Conservation (phyloP, 2,113 vertebrate genomes). For the Nothocercus julius region DNA sequence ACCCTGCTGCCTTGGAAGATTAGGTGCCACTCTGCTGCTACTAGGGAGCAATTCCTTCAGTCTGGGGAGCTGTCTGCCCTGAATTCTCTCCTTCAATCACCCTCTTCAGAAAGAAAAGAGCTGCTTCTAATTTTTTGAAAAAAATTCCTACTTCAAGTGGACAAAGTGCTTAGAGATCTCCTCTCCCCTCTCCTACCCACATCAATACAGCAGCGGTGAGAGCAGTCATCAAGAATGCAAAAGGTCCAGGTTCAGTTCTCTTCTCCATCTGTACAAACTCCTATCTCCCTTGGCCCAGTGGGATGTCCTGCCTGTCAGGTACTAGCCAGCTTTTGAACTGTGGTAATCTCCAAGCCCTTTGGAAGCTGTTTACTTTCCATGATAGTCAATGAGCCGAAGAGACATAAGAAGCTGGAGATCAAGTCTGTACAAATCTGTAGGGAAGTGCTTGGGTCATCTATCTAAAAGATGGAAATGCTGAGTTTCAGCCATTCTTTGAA, state of each 20-base stretch:
- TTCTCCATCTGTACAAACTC: accelerated
- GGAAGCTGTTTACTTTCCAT: not conserved
- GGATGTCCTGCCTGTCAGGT: not conserved
- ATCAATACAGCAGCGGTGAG: too few species aligned
- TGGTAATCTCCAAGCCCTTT: not conserved
- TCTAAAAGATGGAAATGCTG: not conserved
- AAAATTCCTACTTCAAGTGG: not conserved
- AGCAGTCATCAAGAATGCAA: accelerated
- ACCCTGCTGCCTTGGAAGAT: accelerated
- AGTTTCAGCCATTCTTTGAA: not conserved
- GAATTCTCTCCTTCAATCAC: not conserved
- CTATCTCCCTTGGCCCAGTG: accelerated
- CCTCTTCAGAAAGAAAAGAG: not conserved
- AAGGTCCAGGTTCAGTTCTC: not conserved
- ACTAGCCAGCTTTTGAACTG: not conserved
- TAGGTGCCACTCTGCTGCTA: not conserved
- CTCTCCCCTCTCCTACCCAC: accelerated
- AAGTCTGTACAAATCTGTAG: accelerated
- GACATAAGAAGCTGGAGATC: not conserved
- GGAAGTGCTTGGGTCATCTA: not conserved
- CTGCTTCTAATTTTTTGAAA: not conserved
- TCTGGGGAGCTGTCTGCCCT: not conserved
- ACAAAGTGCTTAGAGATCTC: not conserved
- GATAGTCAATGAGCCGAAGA: not conserved
- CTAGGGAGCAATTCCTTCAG: accelerated